Evolutionary conservation across 1,140 invertebrate species (phyloP).

Genomic region (Drosophila parabipectinata): DNA sequence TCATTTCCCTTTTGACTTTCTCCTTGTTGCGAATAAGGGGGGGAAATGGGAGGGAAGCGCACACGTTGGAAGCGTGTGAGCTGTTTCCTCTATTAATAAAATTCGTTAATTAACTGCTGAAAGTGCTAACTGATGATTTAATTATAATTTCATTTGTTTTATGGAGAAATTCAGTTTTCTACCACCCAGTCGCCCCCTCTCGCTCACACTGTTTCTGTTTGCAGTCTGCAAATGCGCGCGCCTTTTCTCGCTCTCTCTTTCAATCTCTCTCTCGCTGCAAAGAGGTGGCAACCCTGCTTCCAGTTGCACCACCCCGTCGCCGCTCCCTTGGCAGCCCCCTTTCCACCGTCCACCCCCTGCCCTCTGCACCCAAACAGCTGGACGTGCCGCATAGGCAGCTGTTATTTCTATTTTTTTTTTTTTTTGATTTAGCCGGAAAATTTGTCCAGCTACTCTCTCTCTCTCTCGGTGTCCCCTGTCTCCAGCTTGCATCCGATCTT

Average conservation of each 20-base stretch:
- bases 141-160: slow-evolving; percentile 41
- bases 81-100: background rate
- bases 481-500: background rate
- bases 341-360: background rate
- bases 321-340: background rate
- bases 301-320: slow-evolving; percentile 7
- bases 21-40: background rate
- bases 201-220: slow-evolving; percentile 3
- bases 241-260: slow-evolving; percentile 31
- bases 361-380: slow-evolving; percentile 23
- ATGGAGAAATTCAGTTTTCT: background rate
- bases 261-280: slow-evolving; percentile 23
- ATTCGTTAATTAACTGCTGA: slow-evolving; percentile 4
- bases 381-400: slow-evolving; percentile 23
- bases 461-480: background rate
- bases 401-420: slow-evolving; percentile 14
- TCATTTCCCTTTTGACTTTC: background rate
- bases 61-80: background rate
- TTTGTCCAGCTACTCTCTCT: background rate
- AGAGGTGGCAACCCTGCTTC: slow-evolving; percentile 45
- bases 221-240: slow-evolving; percentile 45
- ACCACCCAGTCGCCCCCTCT: background rate
- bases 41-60: too few species aligned
- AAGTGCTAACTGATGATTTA: slow-evolving; percentile 28
- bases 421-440: background rate